Evolutionary conservation across 2,797 vertebrate species (phyloP), one percentile per base, ranked within the genome.

Genomic region (Hybognathus amarus): DNA sequence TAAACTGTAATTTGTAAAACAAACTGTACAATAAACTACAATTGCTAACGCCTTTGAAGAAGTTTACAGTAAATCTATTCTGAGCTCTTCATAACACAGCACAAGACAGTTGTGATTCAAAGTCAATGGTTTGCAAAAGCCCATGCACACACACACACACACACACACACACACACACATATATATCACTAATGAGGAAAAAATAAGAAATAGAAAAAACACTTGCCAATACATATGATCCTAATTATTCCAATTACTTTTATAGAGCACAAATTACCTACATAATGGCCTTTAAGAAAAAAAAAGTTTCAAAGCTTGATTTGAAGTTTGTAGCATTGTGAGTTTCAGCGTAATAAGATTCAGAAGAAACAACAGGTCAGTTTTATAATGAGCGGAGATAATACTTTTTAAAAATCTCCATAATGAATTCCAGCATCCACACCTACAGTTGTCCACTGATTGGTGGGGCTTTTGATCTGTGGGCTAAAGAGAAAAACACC

Each of bases 341-440:
- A 27, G 40, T 74, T 42, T 38, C 61, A 76, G 13, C 12, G 27
- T 70, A 79, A 80, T 61, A 74, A 73, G 33, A 83, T 47, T 85
- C 27, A 36, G 8, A n/a, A 17, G 33, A 30, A 80, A 83, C 73
- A 68, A 50, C 42, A 71, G 84, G 85, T 87, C 78, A 80, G 80
- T 81, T 47, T 76, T 85, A 52, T 86, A 87, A 88, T 85, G 78
- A 89, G 82, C 15, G 1, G 50, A 50, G 18, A 78, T 6, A 70
- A 69, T 78, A 12, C 33, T 66, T 63, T n/a, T 85, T 59, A 52
- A 50, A 17, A 33, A 52, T 77, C 22, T 56, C 24, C 20, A 47
- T 63, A 76, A 45, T 75, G 54, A 42, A 66, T 80, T 84, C 22
- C 63, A 52, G 66, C 20, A 47, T 61, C 71, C 70, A 74, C 77